Evolutionary conservation across 2,888 invertebrate genomes (phyloP), one percentile per base, ranked within the genome.

Genomic region (Griposia aprilina): DNA sequence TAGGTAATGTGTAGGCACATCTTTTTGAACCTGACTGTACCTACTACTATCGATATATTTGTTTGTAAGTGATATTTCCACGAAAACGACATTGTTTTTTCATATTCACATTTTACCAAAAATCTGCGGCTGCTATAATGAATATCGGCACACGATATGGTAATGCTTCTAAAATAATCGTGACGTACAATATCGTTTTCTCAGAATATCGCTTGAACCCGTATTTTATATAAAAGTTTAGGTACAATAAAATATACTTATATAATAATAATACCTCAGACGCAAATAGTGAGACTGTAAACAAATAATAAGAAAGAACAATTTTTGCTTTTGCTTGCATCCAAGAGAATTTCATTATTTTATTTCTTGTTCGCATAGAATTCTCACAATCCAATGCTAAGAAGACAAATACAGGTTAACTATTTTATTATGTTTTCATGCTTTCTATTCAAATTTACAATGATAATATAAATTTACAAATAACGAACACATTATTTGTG

Each of bases 361-460:
- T 13, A 59, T 52, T 77, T 67, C 45, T 48, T 26, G 20, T 75
- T 36, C 36, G 36, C 60, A 17, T n/a, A 23, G 36, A 65, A 13
- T 59, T 50, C 45, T 50, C 50, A 30, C 45, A 77, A 66, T 60
- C 26, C 50, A 30, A 41, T 62, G 23, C 62, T 48, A 36, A 68
- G 30, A 78, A 62, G 26, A 68, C 6, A 20, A 23, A 60, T 13
- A 36, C 45, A 67, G 52, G n/a, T 45, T n/a, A 26, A 30, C 45
- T 45, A 52, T 15, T 26, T 2, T 45, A 60, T 67, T 36, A 20
- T n/a, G 17, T 20, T 52, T 8, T 36, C 20, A 0, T 48, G n/a
- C 5, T 26, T 52, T 48, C n/a, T 48, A 20, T 20, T 48, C 20
- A 48, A 67, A 26, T 48, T 8, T 8, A 50, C 15, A 68, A 50